phyloP scores from a whole-genome alignment of 2,113 vertebrate species.

The Nothocercus julius region DNA sequence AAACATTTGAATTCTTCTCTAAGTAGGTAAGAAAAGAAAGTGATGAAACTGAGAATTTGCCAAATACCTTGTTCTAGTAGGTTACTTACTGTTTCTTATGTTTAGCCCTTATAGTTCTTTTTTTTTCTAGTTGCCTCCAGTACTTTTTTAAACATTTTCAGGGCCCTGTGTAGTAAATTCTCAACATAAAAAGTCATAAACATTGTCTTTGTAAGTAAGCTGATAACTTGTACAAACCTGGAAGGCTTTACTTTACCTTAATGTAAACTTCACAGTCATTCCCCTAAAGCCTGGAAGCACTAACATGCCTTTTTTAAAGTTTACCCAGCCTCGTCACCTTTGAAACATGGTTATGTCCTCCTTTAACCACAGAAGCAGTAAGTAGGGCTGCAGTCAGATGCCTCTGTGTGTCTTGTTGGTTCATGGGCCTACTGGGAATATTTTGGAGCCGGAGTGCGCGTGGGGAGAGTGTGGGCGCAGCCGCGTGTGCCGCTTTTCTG shows the following conservation, averaged over 20 bases:
- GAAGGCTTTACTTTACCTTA: neutral
- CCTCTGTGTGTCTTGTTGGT: neutral
- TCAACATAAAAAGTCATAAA: neutral
- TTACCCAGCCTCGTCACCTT: neutral
- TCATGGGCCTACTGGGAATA: neutral
- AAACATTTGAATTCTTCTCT: neutral
- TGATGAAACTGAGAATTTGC: neutral
- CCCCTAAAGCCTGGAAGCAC: neutral
- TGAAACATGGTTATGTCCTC: neutral
- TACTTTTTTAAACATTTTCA: neutral
- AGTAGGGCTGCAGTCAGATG: neutral
- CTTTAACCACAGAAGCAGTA: neutral
- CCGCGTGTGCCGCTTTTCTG: slow-evolving; percentile 35
- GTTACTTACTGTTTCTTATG: neutral
- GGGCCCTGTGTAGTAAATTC: neutral
- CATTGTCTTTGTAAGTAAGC: neutral
- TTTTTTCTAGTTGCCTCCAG: neutral
- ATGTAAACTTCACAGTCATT: neutral
- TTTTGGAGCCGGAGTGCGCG: neutral
- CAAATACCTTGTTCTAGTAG: neutral
- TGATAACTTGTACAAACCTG: neutral
- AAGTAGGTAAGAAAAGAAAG: neutral
- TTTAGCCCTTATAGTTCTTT: neutral
- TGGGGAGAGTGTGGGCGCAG: neutral
- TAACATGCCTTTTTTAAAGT: neutral